Base-by-base conservation (phyloP, 53 echinoderm and acorn worm genomes). In the Holothuria scabra region DNA sequence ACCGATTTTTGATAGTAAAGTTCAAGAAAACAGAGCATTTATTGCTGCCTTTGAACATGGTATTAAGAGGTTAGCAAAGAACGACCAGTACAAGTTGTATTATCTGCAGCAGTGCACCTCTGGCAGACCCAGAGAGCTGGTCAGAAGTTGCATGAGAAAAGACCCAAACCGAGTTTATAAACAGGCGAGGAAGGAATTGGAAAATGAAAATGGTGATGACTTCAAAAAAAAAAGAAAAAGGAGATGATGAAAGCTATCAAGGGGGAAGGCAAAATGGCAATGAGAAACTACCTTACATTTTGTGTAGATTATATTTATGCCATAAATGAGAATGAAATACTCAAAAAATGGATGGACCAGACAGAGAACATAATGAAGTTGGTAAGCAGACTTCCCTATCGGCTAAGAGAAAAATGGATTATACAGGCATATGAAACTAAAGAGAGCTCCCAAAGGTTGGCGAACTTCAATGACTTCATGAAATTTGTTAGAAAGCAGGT, bases 41-140 rank as follows among this genome's bases (percentile, higher is more conserved):
- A 76, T 63, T 1, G 32, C 79, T 28, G 79, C 84, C 21, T 85
- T 89, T 68, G 69, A 89, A 49, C 71, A 69, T 23, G 58, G 37
- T 7, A 80, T 89, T 58, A 62, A 58, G 25, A 18, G 44, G 19
- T 56, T 85, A 61, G 90, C 90, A 20, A 48, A 59, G 5, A 69
- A 90, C 21, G 62, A 90, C 26, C 68, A 84, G 13, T 90, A 93
- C 19, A 56, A 76, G 78, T 66, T 93, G 30, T 76, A 85, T 41
- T 93, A 70, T 24, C 48, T 93, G 25, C 85, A 93, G 41, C 93
- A 93, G 74, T 93, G 76, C 19, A 91, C 91, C 1, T 75, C 66
- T 16, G 86, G 89, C 20, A 83, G 86, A 57, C 83, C 91, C 19
- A 91, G 79, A 20, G 60, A 86, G 6, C 82, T 89, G 11, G 93